Base-by-base conservation (phyloP, 2,888 invertebrate genomes). In the Heterodera filipjevi region DNA sequence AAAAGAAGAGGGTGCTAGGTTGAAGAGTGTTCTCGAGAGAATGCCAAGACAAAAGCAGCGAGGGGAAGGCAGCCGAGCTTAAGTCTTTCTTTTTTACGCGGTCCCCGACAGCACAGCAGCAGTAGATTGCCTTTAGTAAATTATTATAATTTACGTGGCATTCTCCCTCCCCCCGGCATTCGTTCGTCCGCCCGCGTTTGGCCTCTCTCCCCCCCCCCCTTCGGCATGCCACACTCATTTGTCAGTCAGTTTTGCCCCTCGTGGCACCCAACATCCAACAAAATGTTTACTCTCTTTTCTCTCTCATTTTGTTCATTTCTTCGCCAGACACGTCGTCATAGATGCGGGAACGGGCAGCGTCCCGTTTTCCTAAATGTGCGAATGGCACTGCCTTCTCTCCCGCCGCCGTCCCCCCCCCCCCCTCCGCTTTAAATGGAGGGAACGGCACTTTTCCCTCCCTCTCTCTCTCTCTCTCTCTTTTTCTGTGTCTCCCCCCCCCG, bases 211-310 rank as follows among this genome's bases (percentile, higher is more conserved):
- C 27, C 49, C 14, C 35, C 30, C 59, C n/a, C n/a, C 10, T 27
- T 27, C 27, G 27, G 0, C 59, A n/a, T 59, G 59, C 59, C 59
- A 59, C n/a, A 59, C 27, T n/a, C 59, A n/a, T n/a, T n/a, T n/a
- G n/a, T n/a, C n/a, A 10, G 27, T 59, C 39, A 39, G 39, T 71
- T 49, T 32, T 27, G 46, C n/a, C 71, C 19, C 6, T 49, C 30
- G 49, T 49, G 46, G 32, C 53, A 71, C 12, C n/a, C 39, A 39
- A 6, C 32, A 71, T 49, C 27, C 6, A 71, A 44, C 39, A 30
- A 30, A 70, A 70, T 70, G n/a, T 70, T 70, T 70, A 39, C 44
- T 70, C 35, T 22, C 1, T 71, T 71, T 71, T 71, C n/a, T 30
- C 16, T 71, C n/a, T 71, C 32, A 35, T 39, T 71, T 71, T 19